Percentiles rank a stretch among this genome's conserved stretches.
Evolutionary conservation across 2,797 vertebrate species (phyloP).

Genomic region (Antrozous pallidus): DNA sequence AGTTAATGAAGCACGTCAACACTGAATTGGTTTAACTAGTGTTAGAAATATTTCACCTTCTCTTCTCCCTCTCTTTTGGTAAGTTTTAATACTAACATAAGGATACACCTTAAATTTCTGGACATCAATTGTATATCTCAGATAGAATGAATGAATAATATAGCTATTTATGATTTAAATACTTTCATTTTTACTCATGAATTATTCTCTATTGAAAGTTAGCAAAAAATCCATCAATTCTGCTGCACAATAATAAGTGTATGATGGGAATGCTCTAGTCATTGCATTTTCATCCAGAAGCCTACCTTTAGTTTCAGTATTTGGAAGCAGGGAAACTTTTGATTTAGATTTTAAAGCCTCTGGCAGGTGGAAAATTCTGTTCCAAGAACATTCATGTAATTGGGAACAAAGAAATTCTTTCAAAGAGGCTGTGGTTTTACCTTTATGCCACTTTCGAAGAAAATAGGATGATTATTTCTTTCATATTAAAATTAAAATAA

Average conservation of each 20-base stretch:
- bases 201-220: constrained; percentile 63
- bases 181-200: constrained; percentile 57
- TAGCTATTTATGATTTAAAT: constrained; percentile 40
- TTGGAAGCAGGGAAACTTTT: constrained; percentile 59
- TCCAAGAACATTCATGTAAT: constrained; percentile 62
- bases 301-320: constrained; percentile 55
- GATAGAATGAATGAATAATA: constrained; percentile 9
- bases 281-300: constrained; percentile 56
- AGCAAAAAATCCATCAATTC: constrained; percentile 27
- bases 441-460: constrained; percentile 60
- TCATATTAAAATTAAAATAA: constrained; percentile 78
- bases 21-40: constrained; percentile 79
- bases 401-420: constrained; percentile 72
- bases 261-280: constrained; percentile 53
- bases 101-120: constrained; percentile 47
- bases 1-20: constrained; percentile 86
- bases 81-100: constrained; percentile 37
- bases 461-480: constrained; percentile 70
- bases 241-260: constrained; percentile 56
- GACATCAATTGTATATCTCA: constrained; percentile 36
- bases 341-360: constrained; percentile 68
- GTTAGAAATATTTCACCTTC: constrained; percentile 68
- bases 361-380: constrained; percentile 72
- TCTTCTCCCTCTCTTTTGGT: constrained; percentile 33
- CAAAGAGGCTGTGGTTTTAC: constrained; percentile 62